Evolutionary conservation across 2,113 vertebrate genomes (phyloP).

Genomic region (Gambusia affinis): DNA sequence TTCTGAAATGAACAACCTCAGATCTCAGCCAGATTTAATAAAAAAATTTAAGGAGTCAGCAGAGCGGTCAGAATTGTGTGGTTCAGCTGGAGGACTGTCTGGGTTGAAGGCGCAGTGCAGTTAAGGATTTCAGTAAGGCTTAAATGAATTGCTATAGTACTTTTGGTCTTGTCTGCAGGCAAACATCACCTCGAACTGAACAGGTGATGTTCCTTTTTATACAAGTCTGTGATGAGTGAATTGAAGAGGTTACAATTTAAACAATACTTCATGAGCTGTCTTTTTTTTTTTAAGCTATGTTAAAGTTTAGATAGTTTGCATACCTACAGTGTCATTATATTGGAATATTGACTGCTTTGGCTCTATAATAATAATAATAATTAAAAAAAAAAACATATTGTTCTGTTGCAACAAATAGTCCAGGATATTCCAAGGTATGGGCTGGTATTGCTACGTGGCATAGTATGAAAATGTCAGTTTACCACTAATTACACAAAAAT

Average conservation of each 20-base stretch:
- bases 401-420: constrained; percentile 27
- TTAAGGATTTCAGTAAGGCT: constrained; percentile 10
- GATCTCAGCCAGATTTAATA: constrained; percentile 11
- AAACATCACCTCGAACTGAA: background rate
- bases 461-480: background rate
- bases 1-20: constrained; percentile 19
- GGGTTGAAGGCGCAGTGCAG: background rate
- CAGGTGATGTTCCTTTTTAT: background rate
- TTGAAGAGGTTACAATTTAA: background rate
- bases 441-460: background rate
- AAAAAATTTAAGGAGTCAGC: constrained; percentile 24
- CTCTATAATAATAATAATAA: constrained; percentile 22
- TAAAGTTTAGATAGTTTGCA: background rate
- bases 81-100: constrained; percentile 26
- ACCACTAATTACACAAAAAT: too few relatives aligned
- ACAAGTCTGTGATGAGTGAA: background rate
- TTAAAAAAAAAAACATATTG: constrained; percentile 6
- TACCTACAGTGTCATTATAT: constrained; percentile 22
- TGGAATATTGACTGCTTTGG: constrained; percentile 5
- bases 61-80: constrained; percentile 9
- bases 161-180: constrained; percentile 5
- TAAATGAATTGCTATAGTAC: constrained; percentile 6
- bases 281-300: background rate
- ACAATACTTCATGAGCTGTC: background rate
- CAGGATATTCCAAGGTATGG: constrained; percentile 7